Base-by-base conservation (phyloP, 2,113 vertebrate species). In the Phoenicopterus ruber region DNA sequence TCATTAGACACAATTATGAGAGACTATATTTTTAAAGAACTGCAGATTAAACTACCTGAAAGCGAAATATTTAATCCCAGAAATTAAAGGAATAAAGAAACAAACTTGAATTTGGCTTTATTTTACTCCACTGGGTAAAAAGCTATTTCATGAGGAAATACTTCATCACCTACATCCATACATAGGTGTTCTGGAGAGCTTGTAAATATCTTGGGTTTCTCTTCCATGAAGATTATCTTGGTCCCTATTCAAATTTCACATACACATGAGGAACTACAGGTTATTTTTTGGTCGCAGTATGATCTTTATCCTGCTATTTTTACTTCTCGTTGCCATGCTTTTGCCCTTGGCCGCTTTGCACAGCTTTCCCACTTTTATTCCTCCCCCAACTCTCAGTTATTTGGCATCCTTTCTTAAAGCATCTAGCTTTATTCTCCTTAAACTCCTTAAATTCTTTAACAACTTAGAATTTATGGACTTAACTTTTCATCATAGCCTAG, bases 251-350 rank as follows among this genome's bases (percentile, higher is more conserved):
- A 32, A 77, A 47, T 59, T 91, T 87, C 88, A 66, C 91, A 77
- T 1, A 42, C 34, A 49, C 67, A 22, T 3, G 21, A 93, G 74
- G 57, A 94, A 91, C 66, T 13, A 28, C 34, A 40, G 81, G 92
- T 82, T 74, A 24, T 55, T 96, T 97, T 92, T 24, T 71, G 72
- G 80, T 28, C 38, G 47, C 78, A 54, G 38, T 34, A 61, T 29
- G 40, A 82, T 80, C 58, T 93, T 87, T 66, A 67, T 84, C 29
- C 36, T 81, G 88, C 80, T 89, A 94, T 90, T 94, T 94, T 94
- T 88, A 78, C 61, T 22, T 34, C 86, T 86, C 55, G 22, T 49
- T 59, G 72, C 86, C 69, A 62, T 34, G 17, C 32, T 55, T 73
- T 86, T 71, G 79, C 67, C 82, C 78, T 90, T 93, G 70, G 80